Percentiles rank a stretch among this genome's conserved stretches.
Evolutionary conservation across 2,113 vertebrate species (phyloP).

Genomic region (Tetraodon nigroviridis): DNA sequence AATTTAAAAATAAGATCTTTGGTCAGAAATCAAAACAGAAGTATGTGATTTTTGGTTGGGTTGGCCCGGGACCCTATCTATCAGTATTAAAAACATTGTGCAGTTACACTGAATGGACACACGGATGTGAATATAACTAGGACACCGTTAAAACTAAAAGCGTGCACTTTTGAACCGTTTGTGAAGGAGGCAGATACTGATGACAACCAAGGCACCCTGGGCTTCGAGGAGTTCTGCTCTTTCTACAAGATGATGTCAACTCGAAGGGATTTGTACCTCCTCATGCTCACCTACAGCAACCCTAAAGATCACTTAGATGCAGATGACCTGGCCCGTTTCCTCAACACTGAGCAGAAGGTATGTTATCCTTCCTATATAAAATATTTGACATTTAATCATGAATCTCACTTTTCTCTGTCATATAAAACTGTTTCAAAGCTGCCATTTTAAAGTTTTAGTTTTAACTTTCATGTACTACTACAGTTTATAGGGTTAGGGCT

Average conservation of each 20-base stretch:
- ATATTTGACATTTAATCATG: no score
- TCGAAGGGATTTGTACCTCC: slow-evolving; percentile 89
- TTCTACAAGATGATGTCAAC: slow-evolving; percentile 99
- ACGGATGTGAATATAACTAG: no score
- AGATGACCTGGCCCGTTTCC: slow-evolving; percentile 81
- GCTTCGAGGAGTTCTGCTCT: slow-evolving; percentile 94
- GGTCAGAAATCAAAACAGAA: not conserved
- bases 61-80: not conserved
- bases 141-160: not conserved
- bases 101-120: no score
- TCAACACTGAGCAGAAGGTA: slow-evolving; percentile 94
- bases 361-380: no score
- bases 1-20: not conserved
- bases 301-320: slow-evolving; percentile 90
- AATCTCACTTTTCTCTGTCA: no score
- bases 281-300: slow-evolving; percentile 95
- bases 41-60: no score
- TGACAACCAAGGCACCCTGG: slow-evolving; percentile 89
- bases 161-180: not conserved
- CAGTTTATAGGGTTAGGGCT: no score
- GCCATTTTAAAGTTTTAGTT: not conserved
- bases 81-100: not conserved
- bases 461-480: not conserved
- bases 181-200: slow-evolving; percentile 92
- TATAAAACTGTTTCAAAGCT: not conserved